Evolutionary conservation across 2,113 vertebrate genomes (phyloP).

Genomic region (Sprattus sprattus): DNA sequence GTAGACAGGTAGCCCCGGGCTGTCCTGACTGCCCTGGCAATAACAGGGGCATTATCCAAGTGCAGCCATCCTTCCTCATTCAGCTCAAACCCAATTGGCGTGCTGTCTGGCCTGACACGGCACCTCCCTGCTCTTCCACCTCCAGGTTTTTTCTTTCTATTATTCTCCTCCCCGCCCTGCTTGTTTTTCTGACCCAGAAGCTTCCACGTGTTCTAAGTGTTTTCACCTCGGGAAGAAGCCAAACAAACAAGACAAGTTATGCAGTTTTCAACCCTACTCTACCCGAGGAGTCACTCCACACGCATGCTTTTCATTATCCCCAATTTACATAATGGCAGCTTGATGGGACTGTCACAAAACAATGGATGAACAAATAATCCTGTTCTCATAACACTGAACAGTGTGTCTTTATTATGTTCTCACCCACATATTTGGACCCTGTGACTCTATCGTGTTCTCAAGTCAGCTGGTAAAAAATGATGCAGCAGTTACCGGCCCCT

Average conservation of each 20-base stretch:
- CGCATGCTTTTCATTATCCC: background rate
- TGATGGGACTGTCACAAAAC: background rate
- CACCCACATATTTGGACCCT: background rate
- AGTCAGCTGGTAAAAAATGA: background rate
- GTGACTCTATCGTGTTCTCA: background rate
- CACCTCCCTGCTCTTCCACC: background rate
- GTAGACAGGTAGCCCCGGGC: background rate
- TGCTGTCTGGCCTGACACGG: background rate
- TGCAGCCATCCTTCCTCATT: background rate
- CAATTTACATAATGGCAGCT: background rate
- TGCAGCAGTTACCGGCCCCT: background rate
- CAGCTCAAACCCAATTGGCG: background rate
- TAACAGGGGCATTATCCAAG: background rate
- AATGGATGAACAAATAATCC: background rate
- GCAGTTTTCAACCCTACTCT: background rate
- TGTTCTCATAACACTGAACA: background rate
- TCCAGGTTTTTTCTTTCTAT: background rate
- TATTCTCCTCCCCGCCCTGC: background rate
- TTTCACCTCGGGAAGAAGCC: constrained; percentile 37
- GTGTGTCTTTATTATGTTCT: background rate
- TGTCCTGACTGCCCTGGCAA: background rate
- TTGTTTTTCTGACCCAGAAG: constrained; percentile 57
- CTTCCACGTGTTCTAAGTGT: constrained; percentile 11
- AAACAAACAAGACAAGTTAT: constrained; percentile 18
- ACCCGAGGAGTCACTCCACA: background rate